Conservation (phyloP, 2,888 invertebrate genomes). For the Listrodromus nycthemerus region DNA sequence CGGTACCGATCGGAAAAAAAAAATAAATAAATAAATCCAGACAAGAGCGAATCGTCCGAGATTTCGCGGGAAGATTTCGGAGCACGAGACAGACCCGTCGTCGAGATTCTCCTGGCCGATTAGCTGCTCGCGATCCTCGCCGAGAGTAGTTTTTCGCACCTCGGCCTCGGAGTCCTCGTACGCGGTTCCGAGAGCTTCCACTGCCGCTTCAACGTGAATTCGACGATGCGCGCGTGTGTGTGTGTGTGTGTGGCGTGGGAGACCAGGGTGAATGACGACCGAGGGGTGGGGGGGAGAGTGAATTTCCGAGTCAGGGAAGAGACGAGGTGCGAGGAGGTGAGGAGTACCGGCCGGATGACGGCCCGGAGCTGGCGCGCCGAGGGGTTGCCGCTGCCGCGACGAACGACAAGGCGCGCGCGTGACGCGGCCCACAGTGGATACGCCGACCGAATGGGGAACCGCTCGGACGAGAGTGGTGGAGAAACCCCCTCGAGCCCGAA, state of each 20-base stretch:
- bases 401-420: conserved; percentile 57
- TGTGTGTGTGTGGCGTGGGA: not conserved
- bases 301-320: not conserved
- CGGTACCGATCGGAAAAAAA: not conserved
- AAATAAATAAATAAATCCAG: not conserved
- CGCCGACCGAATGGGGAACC: conserved; percentile 70
- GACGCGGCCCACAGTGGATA: conserved; percentile 67
- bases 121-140: conserved; percentile 20
- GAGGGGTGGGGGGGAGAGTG: conserved; percentile 4
- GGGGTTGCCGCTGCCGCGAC: conserved; percentile 5
- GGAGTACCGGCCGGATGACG: conserved; percentile 32
- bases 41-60: not conserved
- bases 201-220: not conserved
- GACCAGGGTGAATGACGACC: conserved; percentile 10
- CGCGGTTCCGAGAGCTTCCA: conserved; percentile 24
- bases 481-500: not conserved
- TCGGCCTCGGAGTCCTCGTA: conserved; percentile 30
- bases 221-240: not conserved
- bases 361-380: not conserved
- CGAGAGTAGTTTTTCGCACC: conserved; percentile 62
- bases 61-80: conserved; percentile 2
- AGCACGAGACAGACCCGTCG: not conserved
- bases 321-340: not conserved
- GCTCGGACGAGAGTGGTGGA: conserved; percentile 66
- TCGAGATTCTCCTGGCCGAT: conserved; percentile 50